phyloP scores from a whole-genome alignment of 2,113 vertebrate species.

The Callospermophilus lateralis region DNA sequence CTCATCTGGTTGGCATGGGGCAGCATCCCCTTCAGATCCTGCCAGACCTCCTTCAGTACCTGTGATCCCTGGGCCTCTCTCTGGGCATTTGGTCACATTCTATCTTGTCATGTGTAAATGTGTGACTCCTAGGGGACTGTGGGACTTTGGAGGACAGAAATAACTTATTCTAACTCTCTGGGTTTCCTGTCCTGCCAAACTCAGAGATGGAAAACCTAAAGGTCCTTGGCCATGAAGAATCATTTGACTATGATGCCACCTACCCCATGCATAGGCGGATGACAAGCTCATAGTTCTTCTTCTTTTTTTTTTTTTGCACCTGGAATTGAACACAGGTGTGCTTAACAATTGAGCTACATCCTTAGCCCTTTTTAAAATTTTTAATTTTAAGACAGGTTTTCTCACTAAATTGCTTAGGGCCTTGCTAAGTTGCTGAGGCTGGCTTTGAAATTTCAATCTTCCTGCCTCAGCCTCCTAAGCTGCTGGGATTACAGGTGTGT shows the following conservation, averaged over 20 bases:
- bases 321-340: no score
- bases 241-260: background rate
- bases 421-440: no score
- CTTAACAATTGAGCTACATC: no score
- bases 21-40: background rate
- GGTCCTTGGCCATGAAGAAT: background rate
- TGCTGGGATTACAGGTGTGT: no score
- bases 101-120: background rate
- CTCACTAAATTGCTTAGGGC: no score
- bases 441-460: no score
- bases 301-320: no score
- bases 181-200: background rate
- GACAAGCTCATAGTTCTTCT: background rate
- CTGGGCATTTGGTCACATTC: background rate
- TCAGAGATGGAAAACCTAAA: background rate
- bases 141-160: conserved; percentile 18
- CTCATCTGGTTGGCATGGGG: background rate
- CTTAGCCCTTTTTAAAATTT: no score
- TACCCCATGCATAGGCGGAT: background rate
- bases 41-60: background rate
- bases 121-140: background rate
- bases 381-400: no score
- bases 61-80: background rate
- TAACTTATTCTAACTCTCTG: background rate
- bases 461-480: no score